These are phyloP conservation scores for Trididemnum miniatum DNA, from an alignment of 23 tunicate species.

Conservation along the genomic window DNA sequence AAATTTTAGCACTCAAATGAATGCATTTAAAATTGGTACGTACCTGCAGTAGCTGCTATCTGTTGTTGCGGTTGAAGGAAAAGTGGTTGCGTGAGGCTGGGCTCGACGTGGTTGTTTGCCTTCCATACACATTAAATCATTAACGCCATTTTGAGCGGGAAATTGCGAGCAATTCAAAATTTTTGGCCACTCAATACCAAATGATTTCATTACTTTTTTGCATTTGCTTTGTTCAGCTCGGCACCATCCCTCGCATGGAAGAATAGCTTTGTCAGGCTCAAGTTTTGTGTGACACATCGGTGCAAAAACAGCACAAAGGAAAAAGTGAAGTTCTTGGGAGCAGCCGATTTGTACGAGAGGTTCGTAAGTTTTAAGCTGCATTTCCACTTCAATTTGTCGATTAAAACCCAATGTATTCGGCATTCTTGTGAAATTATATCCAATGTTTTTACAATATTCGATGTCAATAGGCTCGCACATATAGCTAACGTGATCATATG, in stretches of 20 bases:
- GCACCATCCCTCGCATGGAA: slow-evolving; percentile 87
- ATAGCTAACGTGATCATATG: neutral
- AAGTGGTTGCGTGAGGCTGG: neutral
- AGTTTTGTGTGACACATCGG: slow-evolving; percentile 56
- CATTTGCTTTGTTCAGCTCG: slow-evolving; percentile 49
- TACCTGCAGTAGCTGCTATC: slow-evolving; percentile 5
- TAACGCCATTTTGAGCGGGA: slow-evolving; percentile 38
- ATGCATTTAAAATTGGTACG: no score
- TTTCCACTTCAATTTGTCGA: slow-evolving; percentile 59
- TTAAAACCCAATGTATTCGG: slow-evolving; percentile 34
- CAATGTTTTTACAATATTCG: slow-evolving; percentile 53
- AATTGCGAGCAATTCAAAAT: slow-evolving; percentile 80
- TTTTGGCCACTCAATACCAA: slow-evolving; percentile 74
- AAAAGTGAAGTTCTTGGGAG: slow-evolving; percentile 46
- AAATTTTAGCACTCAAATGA: no score
- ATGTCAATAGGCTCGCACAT: slow-evolving; percentile 59
- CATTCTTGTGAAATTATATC: slow-evolving; percentile 73
- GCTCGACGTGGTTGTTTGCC: neutral
- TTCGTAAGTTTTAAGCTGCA: slow-evolving; percentile 36
- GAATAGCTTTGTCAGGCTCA: neutral
- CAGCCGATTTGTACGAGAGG: slow-evolving; percentile 67
- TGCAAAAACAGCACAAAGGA: slow-evolving; percentile 63
- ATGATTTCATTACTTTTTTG: slow-evolving; percentile 44
- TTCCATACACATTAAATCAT: slow-evolving; percentile 65
- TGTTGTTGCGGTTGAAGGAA: neutral